These are phyloP conservation scores for Thalpophila matura DNA, from an alignment of 2,888 invertebrate genomes.

Conservation along the genomic window DNA sequence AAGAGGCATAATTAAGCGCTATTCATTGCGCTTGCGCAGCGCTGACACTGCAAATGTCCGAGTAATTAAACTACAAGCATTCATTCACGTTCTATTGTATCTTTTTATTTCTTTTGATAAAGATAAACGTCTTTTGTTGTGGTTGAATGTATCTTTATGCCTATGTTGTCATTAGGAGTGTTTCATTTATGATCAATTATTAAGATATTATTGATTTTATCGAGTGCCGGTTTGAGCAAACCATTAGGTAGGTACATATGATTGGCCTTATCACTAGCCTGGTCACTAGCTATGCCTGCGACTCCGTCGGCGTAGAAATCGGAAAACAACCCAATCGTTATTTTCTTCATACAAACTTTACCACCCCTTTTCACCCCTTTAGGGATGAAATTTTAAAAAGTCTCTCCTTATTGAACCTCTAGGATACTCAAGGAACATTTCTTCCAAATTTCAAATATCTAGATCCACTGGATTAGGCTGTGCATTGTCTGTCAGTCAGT, in stretches of 20 bases:
- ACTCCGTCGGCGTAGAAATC: no score
- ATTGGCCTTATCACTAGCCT: no score
- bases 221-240: slow-evolving; percentile 1
- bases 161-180: slow-evolving; percentile 20
- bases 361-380: no score
- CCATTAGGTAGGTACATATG: background rate
- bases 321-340: no score
- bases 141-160: slow-evolving; percentile 13
- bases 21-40: slow-evolving; percentile 55
- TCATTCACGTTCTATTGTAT: slow-evolving; percentile 59
- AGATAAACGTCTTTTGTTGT: slow-evolving; percentile 62
- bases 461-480: no score
- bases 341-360: no score
- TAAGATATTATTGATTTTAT: slow-evolving; percentile 28
- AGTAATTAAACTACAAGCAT: slow-evolving; percentile 61
- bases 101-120: slow-evolving; percentile 54
- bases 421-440: no score
- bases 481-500: no score
- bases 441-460: no score
- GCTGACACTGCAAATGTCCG: slow-evolving; percentile 58
- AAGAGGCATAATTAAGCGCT: slow-evolving; percentile 56
- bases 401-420: no score
- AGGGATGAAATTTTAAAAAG: no score
- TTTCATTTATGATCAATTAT: slow-evolving; percentile 33
- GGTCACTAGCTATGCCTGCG: no score